Evolutionary conservation across 2,888 invertebrate species (phyloP).

Genomic region (Xestia sexstrigata): DNA sequence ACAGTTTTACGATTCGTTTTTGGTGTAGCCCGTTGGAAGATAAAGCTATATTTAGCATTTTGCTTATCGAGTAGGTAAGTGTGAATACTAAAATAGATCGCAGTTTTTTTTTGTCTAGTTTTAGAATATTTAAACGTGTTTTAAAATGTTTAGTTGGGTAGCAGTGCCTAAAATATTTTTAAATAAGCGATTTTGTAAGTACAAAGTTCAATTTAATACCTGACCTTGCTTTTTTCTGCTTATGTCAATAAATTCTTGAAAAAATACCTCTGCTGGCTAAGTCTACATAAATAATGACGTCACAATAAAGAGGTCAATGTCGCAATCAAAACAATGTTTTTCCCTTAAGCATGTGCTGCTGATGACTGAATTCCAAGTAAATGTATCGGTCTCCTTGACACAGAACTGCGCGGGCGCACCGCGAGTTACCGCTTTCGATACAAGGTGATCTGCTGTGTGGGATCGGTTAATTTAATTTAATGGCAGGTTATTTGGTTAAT

Average conservation of each 20-base stretch:
- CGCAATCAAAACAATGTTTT: slow-evolving; percentile 64
- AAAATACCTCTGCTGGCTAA: neutral
- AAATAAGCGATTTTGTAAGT: neutral
- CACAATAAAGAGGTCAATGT: slow-evolving; percentile 61
- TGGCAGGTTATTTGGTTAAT: slow-evolving; percentile 27
- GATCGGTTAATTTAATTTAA: slow-evolving; percentile 34
- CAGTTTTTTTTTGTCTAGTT: neutral
- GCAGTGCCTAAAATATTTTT: neutral
- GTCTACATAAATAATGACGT: slow-evolving; percentile 39
- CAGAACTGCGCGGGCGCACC: slow-evolving; percentile 58
- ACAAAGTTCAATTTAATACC: neutral
- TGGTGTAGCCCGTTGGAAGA: slow-evolving; percentile 7
- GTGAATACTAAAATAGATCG: neutral
- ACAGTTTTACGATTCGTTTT: slow-evolving; percentile 10
- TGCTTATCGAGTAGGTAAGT: neutral
- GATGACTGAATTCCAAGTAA: slow-evolving; percentile 68
- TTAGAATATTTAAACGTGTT: neutral
- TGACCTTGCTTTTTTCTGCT: neutral
- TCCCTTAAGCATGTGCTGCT: slow-evolving; percentile 57
- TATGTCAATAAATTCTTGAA: neutral
- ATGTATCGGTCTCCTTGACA: slow-evolving; percentile 69
- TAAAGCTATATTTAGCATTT: slow-evolving; percentile 25
- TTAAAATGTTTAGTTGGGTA: neutral
- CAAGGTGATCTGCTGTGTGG: slow-evolving; percentile 64
- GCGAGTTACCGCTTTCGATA: slow-evolving; percentile 59